These are phyloP conservation scores for Phoebastria nigripes DNA, from an alignment of 2,797 vertebrate genomes.

Conservation along the genomic window DNA sequence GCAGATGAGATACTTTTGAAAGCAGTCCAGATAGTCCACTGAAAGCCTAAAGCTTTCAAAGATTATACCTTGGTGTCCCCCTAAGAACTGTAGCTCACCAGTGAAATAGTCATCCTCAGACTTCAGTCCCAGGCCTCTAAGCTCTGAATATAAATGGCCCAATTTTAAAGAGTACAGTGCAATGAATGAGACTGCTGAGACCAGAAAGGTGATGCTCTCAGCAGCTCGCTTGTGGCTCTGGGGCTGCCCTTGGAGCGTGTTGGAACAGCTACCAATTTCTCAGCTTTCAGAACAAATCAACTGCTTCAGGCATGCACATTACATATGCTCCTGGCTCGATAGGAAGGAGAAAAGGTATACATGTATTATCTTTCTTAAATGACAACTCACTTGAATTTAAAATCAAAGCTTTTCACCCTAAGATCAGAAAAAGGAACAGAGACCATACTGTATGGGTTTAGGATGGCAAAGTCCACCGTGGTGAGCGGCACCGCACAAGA, in stretches of 20 bases:
- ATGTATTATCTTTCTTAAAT: neutral
- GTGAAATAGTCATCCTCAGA: neutral
- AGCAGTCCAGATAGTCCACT: neutral
- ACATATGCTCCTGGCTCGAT: fast-evolving
- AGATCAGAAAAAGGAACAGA: neutral
- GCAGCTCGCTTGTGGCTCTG: fast-evolving
- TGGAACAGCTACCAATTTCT: neutral
- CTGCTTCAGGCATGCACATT: fast-evolving
- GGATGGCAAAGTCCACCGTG: neutral
- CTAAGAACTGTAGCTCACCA: neutral
- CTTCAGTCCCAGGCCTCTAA: neutral
- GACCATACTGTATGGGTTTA: neutral
- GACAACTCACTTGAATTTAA: neutral
- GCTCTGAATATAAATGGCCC: neutral
- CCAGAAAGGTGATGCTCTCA: neutral
- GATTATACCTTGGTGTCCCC: neutral
- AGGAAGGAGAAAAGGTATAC: neutral
- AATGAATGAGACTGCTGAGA: neutral
- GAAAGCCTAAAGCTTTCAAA: neutral
- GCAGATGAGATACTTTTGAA: neutral
- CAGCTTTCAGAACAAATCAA: neutral
- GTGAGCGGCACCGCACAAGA: fast-evolving
- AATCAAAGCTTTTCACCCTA: neutral
- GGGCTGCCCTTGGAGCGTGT: neutral
- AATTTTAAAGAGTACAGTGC: neutral